Evolutionary conservation across 2,888 invertebrate genomes (phyloP).

Genomic region (Microctonus aethiopoides): DNA sequence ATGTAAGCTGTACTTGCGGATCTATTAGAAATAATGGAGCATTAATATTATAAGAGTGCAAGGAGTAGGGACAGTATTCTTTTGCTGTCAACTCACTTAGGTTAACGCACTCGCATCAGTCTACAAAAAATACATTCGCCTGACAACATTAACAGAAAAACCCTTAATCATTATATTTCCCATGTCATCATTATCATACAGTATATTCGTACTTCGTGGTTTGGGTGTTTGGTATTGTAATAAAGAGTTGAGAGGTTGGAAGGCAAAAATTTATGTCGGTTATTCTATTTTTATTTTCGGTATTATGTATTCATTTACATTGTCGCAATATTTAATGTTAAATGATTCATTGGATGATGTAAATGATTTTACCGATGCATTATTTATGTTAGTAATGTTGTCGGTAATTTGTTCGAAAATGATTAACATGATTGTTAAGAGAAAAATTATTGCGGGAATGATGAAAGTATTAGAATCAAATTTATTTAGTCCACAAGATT

Average conservation of each 20-base stretch:
- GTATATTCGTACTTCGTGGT: constrained; percentile 1
- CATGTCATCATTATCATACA: constrained; percentile 13
- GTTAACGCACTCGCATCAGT: neutral
- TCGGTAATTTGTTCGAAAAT: neutral
- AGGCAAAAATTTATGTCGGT: neutral
- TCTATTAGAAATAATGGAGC: neutral
- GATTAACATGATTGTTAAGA: neutral
- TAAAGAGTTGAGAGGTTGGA: neutral
- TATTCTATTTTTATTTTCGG: constrained; percentile 7
- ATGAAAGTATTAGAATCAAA: neutral
- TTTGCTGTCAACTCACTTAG: neutral
- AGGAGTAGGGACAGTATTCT: neutral
- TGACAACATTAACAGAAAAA: neutral
- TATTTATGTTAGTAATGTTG: constrained; percentile 11
- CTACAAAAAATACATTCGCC: neutral
- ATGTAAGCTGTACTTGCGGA: neutral
- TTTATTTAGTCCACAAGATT: neutral
- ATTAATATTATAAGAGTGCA: neutral
- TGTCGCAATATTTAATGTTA: constrained; percentile 13
- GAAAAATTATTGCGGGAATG: constrained; percentile 3
- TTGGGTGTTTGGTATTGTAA: constrained; percentile 11
- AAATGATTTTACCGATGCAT: constrained; percentile 10
- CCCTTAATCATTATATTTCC: too few species aligned
- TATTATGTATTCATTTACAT: constrained; percentile 11
- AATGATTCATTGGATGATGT: neutral